Conservation (phyloP, 1,140 invertebrate genomes). For the Drosophila sproati region DNA sequence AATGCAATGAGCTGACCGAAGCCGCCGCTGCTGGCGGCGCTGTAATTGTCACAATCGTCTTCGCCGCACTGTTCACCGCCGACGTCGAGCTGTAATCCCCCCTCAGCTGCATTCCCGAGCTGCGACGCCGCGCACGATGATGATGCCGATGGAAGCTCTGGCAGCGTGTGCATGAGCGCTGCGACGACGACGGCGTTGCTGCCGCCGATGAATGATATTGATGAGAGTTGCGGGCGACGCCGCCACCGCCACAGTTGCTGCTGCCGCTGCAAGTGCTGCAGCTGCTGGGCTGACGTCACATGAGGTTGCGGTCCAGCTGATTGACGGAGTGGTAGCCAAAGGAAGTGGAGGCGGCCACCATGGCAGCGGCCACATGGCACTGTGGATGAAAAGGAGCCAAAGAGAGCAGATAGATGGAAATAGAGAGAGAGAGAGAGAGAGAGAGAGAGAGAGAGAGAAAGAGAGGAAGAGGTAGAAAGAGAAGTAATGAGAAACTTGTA, state of each 20-base stretch:
- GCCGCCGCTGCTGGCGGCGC: constrained; percentile 71
- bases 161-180: constrained; percentile 76
- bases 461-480: not conserved
- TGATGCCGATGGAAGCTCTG: constrained; percentile 83
- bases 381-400: constrained; percentile 23
- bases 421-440: constrained; percentile 9
- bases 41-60: constrained; percentile 73
- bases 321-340: constrained; percentile 84
- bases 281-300: constrained; percentile 84
- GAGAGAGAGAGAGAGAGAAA: constrained; percentile 8
- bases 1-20: constrained; percentile 62
- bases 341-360: constrained; percentile 83
- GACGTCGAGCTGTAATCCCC: constrained; percentile 72
- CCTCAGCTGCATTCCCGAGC: constrained; percentile 67
- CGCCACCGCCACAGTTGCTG: constrained; percentile 76
- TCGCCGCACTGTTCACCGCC: constrained; percentile 70
- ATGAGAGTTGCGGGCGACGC: constrained; percentile 59
- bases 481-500: constrained; percentile 38
- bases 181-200: constrained; percentile 65
- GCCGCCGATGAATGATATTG: constrained; percentile 68
- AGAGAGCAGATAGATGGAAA: not conserved
- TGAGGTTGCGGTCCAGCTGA: constrained; percentile 80
- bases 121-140: constrained; percentile 75
- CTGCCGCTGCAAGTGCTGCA: constrained; percentile 84
- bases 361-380: constrained; percentile 83